Conservation (phyloP, 2,113 vertebrate species). For the Chrysochloris asiatica region DNA sequence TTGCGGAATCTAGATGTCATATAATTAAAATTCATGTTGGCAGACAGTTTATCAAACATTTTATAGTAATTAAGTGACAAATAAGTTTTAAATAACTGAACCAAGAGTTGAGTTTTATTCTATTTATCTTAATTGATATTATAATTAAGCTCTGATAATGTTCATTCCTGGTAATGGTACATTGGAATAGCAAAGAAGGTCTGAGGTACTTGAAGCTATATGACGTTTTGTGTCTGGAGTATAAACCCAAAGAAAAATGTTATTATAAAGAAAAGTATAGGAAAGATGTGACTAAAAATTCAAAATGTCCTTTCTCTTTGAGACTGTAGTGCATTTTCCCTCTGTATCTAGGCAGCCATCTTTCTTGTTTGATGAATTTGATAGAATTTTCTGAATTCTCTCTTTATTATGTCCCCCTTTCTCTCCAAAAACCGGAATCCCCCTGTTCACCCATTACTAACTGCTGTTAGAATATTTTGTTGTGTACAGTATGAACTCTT, state of each 20-base stretch:
- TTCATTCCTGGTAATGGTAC: neutral
- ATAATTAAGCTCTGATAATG: neutral
- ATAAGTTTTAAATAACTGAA: neutral
- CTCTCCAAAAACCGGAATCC: too few relatives aligned
- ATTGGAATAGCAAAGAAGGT: neutral
- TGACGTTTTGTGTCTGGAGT: neutral
- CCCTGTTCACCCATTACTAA: neutral
- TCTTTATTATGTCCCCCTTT: neutral
- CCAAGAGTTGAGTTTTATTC: neutral
- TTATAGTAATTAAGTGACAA: neutral
- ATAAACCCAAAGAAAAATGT: neutral
- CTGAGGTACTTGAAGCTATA: neutral
- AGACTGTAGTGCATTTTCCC: neutral
- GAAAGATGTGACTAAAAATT: slow-evolving; percentile 12
- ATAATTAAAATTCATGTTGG: neutral
- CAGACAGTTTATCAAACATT: neutral
- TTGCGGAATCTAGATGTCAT: neutral
- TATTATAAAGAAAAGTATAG: slow-evolving; percentile 29
- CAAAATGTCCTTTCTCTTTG: neutral
- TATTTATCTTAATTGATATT: too few relatives aligned
- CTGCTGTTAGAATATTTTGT: neutral
- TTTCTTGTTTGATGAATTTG: too few relatives aligned
- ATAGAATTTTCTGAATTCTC: neutral
- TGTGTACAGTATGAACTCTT: neutral
- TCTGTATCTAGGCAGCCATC: neutral